Conservation (phyloP, 2,888 invertebrate genomes). For the Vannuccia rotundouncinata region DNA sequence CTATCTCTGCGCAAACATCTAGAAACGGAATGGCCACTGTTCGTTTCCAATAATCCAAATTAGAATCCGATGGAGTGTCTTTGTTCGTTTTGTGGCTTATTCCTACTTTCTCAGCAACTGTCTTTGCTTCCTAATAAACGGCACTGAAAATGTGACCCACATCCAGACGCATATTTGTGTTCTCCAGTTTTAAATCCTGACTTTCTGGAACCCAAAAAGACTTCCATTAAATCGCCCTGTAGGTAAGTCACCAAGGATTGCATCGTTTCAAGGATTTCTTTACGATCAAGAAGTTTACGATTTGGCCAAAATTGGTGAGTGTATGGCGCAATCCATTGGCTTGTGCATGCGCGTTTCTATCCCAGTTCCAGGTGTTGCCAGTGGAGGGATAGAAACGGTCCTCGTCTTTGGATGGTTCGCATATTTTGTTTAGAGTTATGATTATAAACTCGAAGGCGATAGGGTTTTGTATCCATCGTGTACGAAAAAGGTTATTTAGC, state of each 20-base stretch:
- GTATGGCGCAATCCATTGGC: background rate
- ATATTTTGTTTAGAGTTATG: background rate
- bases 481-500: too few relatives aligned
- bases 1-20: too few relatives aligned
- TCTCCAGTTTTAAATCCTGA: background rate
- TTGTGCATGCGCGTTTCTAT: background rate
- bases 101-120: background rate
- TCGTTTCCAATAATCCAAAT: too few relatives aligned
- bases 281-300: constrained; percentile 4
- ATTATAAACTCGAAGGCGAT: too few relatives aligned
- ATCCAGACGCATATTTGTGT: background rate
- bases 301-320: background rate
- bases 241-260: too few relatives aligned
- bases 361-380: background rate
- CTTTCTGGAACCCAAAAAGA: background rate
- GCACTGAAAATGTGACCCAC: background rate
- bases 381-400: background rate
- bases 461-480: too few relatives aligned
- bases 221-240: too few relatives aligned
- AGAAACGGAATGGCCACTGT: too few relatives aligned
- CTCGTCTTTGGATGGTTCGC: background rate
- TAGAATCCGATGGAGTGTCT: background rate
- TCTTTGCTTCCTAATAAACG: background rate
- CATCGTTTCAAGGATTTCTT: too few relatives aligned
- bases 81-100: background rate